Evolutionary conservation across 2,797 vertebrate genomes (phyloP), one percentile per base, ranked within the genome.

Genomic region (Tinamus major): DNA sequence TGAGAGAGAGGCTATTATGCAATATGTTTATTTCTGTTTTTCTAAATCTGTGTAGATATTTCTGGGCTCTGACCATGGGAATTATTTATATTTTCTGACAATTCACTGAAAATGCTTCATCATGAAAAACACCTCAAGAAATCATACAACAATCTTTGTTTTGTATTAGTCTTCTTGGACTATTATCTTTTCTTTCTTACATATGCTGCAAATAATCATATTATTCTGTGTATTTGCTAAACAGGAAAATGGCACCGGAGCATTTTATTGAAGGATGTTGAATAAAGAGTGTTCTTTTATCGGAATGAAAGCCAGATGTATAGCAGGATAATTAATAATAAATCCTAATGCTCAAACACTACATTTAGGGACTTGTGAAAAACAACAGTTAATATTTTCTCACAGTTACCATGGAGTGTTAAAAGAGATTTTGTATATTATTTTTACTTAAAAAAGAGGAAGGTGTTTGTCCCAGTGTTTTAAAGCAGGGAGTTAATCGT

Each of bases 351-450:
- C 23, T 8, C 42, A 63, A 79, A 67, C 1, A 24, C 15, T 81
- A 15, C 14, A 7, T 44, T 8, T 63, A 27, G 13, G 13, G 6
- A 70, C 67, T 51, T 70, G 37, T 81, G 67, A 87, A 87, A 63
- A 70, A 23, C 23, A 70, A 13, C n/a, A 58, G n/a, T 62, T 84
- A n/a, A 41, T 67, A 6, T 91, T 67, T 72, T 79, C 9, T 11
- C 15, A 44, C 4, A 19, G 9, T 79, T 70, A 70, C 17, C 8
- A 4, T 1, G 0, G 3, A 53, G 8, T 19, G 2, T 67, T 67
- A 58, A 13, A 56, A 46, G 62, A 70, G 3, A 6, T 56, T 74
- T 49, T n/a, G 65, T 9, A 29, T 10, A n/a, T 53, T 78, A 13
- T 48, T 59, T 65, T 64, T 48, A 17, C 1, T 42, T 31, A 23